These are phyloP conservation scores for Condylostylus longicornis DNA, from an alignment of 1,140 invertebrate species.

Conservation along the genomic window DNA sequence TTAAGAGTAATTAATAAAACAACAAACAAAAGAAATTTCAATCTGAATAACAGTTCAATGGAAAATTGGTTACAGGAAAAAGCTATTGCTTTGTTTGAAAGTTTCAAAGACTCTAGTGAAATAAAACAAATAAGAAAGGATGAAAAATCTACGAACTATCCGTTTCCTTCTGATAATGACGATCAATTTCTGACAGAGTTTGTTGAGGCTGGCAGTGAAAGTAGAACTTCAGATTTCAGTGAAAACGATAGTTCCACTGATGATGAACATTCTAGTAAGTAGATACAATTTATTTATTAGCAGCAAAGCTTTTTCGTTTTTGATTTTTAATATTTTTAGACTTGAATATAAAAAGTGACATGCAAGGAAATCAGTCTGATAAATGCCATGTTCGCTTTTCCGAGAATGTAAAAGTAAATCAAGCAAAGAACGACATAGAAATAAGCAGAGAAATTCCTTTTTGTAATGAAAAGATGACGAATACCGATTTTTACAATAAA, in stretches of 20 bases:
- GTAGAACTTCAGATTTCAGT: neutral
- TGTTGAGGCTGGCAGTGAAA: too few species aligned
- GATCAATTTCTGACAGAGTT: neutral
- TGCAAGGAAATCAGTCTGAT: too few species aligned
- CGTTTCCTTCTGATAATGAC: neutral
- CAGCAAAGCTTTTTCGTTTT: too few species aligned
- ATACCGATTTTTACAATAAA: too few species aligned
- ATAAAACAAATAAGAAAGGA: slow-evolving; percentile 11
- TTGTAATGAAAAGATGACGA: too few species aligned
- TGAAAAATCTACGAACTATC: slow-evolving; percentile 11
- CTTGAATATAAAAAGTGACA: too few species aligned
- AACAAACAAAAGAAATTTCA: slow-evolving; percentile 20
- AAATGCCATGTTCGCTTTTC: neutral
- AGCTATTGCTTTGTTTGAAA: neutral
- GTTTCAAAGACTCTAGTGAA: slow-evolving; percentile 1
- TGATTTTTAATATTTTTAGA: too few species aligned
- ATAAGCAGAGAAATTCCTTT: too few species aligned
- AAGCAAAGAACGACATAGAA: too few species aligned
- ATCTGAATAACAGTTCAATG: slow-evolving; percentile 25
- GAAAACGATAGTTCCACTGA: neutral
- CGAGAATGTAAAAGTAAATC: neutral
- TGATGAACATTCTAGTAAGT: neutral
- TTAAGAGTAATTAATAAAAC: slow-evolving; percentile 28
- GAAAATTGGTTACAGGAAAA: slow-evolving; percentile 21
- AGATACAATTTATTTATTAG: neutral